These are phyloP conservation scores for Holothuria glaberrima DNA, from an alignment of 35 echinoderm and acorn worm genomes.

Conservation along the genomic window DNA sequence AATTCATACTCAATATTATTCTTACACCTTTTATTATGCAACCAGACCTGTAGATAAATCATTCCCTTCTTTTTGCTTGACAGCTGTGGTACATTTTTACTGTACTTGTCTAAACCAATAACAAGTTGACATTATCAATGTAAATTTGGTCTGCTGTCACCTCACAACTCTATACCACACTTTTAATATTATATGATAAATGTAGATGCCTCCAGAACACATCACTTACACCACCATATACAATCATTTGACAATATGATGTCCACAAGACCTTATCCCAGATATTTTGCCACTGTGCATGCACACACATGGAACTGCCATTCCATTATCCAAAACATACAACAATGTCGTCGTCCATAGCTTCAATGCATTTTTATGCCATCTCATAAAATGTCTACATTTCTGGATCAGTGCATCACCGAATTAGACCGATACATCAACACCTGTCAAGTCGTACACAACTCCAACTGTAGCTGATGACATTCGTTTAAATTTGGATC, in stretches of 20 bases:
- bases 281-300: constrained; percentile 8
- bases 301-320: constrained; percentile 21
- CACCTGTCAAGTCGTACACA: constrained; percentile 55
- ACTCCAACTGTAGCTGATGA: constrained; percentile 36
- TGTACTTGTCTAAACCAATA: too few relatives aligned
- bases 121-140: too few relatives aligned
- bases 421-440: constrained; percentile 62
- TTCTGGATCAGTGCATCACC: constrained; percentile 55
- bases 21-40: too few relatives aligned
- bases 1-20: too few relatives aligned
- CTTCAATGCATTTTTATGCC: constrained; percentile 20
- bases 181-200: too few relatives aligned
- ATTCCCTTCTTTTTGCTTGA: too few relatives aligned
- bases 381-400: constrained; percentile 43
- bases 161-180: too few relatives aligned
- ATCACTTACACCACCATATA: background rate
- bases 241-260: too few relatives aligned
- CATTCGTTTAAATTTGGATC: constrained; percentile 55
- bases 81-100: too few relatives aligned
- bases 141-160: too few relatives aligned
- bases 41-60: too few relatives aligned
- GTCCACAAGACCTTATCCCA: background rate
- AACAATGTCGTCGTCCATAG: background rate
- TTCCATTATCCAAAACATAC: constrained; percentile 30
- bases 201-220: background rate